Percentiles rank a stretch among this genome's conserved stretches.
phyloP scores from a whole-genome alignment of 2,113 vertebrate species.

The Tychaedon coryphoeus region DNA sequence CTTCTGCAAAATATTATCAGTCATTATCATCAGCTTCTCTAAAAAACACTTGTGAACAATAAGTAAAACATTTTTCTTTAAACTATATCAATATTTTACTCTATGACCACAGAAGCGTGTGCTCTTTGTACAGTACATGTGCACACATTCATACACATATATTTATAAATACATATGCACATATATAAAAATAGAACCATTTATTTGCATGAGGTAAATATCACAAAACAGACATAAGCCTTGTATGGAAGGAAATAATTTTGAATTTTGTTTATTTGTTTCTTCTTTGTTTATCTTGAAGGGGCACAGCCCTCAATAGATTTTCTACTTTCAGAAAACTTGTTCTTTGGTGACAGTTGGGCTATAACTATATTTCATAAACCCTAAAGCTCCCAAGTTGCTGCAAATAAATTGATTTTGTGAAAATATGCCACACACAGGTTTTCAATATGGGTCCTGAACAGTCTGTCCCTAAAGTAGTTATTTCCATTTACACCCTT shows the following conservation, averaged over 20 bases:
- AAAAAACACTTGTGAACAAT: neutral
- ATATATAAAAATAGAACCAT: neutral
- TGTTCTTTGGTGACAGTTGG: conserved; percentile 69
- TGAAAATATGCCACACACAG: conserved; percentile 68
- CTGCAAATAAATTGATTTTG: conserved; percentile 77
- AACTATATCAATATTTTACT: neutral
- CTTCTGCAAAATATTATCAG: neutral
- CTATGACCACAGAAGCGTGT: neutral
- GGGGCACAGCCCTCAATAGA: neutral
- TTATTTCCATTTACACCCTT: conserved; percentile 76
- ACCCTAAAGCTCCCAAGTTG: conserved; percentile 63
- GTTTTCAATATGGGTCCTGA: conserved; percentile 69
- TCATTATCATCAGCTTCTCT: neutral
- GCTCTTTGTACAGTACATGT: neutral
- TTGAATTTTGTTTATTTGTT: neutral
- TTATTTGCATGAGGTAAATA: neutral
- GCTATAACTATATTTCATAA: conserved; percentile 74
- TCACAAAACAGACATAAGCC: neutral
- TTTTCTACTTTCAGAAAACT: conserved; percentile 62
- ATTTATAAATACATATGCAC: neutral
- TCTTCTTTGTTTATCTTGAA: conserved; percentile 17
- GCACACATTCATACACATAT: neutral
- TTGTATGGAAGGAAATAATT: neutral
- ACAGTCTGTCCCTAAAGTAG: conserved; percentile 74
- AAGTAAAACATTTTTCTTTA: neutral